These are phyloP conservation scores for Gari tellinella DNA, from an alignment of 2,888 invertebrate species.

Conservation along the genomic window DNA sequence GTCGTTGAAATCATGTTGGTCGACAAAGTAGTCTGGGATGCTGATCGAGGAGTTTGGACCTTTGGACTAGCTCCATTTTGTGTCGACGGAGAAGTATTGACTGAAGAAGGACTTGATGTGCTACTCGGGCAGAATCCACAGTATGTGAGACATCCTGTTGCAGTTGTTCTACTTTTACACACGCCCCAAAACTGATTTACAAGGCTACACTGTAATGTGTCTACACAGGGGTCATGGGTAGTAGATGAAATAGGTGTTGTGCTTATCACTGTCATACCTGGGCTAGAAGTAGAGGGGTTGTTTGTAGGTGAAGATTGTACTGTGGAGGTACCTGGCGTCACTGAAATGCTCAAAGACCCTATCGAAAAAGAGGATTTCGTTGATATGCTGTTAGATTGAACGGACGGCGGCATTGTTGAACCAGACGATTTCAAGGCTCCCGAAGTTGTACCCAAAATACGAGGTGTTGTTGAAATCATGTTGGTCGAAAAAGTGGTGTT, in stretches of 20 bases:
- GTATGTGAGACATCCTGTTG: constrained; percentile 26
- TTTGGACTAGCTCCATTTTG: too few species aligned
- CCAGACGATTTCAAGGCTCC: too few species aligned
- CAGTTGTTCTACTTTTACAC: constrained; percentile 29
- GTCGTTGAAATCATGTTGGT: too few species aligned
- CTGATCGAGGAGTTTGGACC: too few species aligned
- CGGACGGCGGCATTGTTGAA: not conserved
- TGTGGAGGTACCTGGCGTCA: too few species aligned
- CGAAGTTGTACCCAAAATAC: not conserved
- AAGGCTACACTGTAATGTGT: constrained; percentile 31
- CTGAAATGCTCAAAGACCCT: too few species aligned
- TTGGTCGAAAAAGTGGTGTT: not conserved
- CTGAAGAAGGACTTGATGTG: not conserved
- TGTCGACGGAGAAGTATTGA: too few species aligned
- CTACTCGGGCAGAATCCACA: constrained; percentile 36
- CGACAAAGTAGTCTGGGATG: not conserved
- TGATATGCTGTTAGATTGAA: not conserved
- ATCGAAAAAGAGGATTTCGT: not conserved
- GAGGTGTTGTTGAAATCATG: too few species aligned
- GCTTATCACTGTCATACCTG: not conserved
- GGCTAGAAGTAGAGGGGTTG: not conserved
- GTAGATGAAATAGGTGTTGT: constrained; percentile 5
- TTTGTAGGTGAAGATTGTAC: too few species aligned
- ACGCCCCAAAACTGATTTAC: constrained; percentile 29
- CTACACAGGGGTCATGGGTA: constrained; percentile 36